A percentile compares a stretch with the other conserved stretches of the same genome.
Evolutionary conservation across 2,797 vertebrate genomes (phyloP).

Genomic region (Echiichthys vipera): DNA sequence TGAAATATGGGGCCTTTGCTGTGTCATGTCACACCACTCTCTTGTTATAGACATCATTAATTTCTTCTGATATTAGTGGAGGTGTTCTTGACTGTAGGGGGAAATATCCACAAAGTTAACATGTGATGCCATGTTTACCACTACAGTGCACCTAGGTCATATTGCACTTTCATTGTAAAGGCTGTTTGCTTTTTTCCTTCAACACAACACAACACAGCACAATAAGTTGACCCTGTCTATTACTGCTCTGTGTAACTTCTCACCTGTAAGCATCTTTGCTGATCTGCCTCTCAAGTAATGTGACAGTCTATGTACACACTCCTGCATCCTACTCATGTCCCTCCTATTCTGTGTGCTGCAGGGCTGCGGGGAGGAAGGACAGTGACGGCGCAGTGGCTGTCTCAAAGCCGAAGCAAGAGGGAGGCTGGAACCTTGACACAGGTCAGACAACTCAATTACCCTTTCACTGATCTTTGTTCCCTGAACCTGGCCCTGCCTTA

Average conservation of each 20-base stretch:
- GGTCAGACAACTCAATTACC: conserved; percentile 56
- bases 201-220: neutral
- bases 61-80: too few species aligned
- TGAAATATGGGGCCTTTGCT: neutral
- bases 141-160: neutral
- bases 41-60: too few species aligned
- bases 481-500: neutral
- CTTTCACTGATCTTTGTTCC: neutral
- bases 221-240: neutral
- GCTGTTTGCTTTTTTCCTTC: neutral
- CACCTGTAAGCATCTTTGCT: neutral
- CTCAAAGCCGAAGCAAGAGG: conserved; percentile 64
- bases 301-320: neutral
- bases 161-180: neutral
- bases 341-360: conserved; percentile 54
- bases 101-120: neutral
- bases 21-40: neutral
- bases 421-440: conserved; percentile 52
- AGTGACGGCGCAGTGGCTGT: conserved; percentile 73
- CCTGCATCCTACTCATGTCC: conserved; percentile 31
- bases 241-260: neutral
- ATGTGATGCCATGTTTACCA: neutral
- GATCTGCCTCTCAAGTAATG: neutral
- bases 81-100: neutral
- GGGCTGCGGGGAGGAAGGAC: conserved; percentile 57